phyloP scores from a whole-genome alignment of 2,113 vertebrate species.

The Mustelus asterias region DNA sequence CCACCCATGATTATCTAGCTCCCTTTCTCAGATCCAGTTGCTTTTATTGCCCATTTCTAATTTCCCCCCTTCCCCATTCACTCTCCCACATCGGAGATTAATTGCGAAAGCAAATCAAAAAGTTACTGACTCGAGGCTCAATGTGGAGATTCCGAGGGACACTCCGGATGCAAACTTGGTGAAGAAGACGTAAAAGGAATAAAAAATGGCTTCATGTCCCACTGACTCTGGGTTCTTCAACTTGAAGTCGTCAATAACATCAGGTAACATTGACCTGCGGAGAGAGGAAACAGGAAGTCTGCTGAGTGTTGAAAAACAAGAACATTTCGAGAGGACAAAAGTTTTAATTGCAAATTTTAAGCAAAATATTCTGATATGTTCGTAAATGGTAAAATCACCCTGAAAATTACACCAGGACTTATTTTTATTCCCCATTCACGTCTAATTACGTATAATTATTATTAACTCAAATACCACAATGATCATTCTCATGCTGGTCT shows the following conservation, averaged over 20 bases:
- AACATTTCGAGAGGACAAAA: neutral
- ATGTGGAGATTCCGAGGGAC: constrained; percentile 84
- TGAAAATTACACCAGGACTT: constrained; percentile 29
- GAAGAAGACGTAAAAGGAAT: constrained; percentile 95
- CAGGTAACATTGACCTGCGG: constrained; percentile 88
- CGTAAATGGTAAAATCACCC: neutral
- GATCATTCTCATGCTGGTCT: neutral
- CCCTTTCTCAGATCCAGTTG: neutral
- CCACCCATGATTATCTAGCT: neutral
- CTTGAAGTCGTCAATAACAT: constrained; percentile 87
- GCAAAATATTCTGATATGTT: neutral
- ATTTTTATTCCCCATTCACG: neutral
- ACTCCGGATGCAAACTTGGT: constrained; percentile 87
- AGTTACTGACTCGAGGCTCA: constrained; percentile 80
- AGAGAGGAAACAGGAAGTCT: neutral
- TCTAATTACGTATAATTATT: neutral
- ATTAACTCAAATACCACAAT: neutral
- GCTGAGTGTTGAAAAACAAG: neutral
- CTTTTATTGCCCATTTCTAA: neutral
- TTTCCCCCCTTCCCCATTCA: neutral
- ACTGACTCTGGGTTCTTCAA: constrained; percentile 67
- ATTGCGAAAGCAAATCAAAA: neutral
- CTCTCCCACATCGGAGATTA: neutral
- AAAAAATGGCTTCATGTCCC: constrained; percentile 85
- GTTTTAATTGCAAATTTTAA: neutral